phyloP scores from a whole-genome alignment of 2,113 vertebrate genomes.

The Mola mola region DNA sequence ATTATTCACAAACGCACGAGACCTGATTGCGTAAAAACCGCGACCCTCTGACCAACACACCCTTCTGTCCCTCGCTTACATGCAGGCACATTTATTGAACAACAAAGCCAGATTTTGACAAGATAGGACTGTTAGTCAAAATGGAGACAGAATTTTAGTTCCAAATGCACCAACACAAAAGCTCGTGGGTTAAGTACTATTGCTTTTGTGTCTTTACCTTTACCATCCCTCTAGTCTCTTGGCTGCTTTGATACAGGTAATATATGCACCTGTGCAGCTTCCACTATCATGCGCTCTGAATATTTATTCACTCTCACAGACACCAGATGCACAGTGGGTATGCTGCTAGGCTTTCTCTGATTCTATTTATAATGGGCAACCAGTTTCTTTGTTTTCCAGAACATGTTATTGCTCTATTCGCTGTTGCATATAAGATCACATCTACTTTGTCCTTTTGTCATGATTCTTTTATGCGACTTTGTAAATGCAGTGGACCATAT shows the following conservation, averaged over 20 bases:
- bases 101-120: slow-evolving; percentile 69
- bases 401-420: slow-evolving; percentile 51
- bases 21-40: slow-evolving; percentile 49
- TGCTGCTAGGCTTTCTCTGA: slow-evolving; percentile 76
- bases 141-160: slow-evolving; percentile 59
- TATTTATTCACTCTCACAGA: slow-evolving; percentile 79
- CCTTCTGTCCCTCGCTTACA: slow-evolving; percentile 24
- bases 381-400: slow-evolving; percentile 65
- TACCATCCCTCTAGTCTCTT: slow-evolving; percentile 69
- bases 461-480: slow-evolving; percentile 39
- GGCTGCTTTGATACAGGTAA: slow-evolving; percentile 80
- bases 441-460: slow-evolving; percentile 52
- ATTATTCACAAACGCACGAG: slow-evolving; percentile 49
- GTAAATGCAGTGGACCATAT: slow-evolving; percentile 42
- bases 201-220: slow-evolving; percentile 78
- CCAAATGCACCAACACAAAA: slow-evolving; percentile 67
- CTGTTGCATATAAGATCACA: slow-evolving; percentile 58
- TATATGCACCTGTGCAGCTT: slow-evolving; percentile 81
- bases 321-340: slow-evolving; percentile 77
- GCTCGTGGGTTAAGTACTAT: slow-evolving; percentile 73
- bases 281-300: slow-evolving; percentile 75
- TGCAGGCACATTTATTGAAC: slow-evolving; percentile 58
- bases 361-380: slow-evolving; percentile 79
- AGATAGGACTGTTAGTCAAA: slow-evolving; percentile 68
- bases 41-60: slow-evolving; percentile 49